Evolutionary conservation across 2,888 invertebrate genomes (phyloP).

Genomic region (Sepiola atlantica): DNA sequence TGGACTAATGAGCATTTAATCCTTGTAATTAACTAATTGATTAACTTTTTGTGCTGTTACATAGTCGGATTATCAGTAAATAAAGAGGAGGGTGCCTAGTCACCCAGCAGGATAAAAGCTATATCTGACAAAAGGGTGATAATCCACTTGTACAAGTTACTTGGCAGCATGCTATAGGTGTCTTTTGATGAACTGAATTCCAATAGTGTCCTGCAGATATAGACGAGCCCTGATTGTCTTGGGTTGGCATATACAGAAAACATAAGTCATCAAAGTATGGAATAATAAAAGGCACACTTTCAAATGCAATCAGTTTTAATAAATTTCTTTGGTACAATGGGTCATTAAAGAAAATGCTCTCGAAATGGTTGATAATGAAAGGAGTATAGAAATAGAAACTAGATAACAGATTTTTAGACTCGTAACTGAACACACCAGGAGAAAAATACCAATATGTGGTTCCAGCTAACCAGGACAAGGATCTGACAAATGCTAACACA

Average conservation of each 20-base stretch:
- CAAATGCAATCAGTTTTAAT: background rate
- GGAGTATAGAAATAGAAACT: slow-evolving; percentile 2
- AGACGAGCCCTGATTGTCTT: too few relatives aligned
- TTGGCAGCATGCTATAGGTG: too few relatives aligned
- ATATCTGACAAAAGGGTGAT: too few relatives aligned
- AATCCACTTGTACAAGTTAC: too few relatives aligned
- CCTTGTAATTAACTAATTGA: too few relatives aligned
- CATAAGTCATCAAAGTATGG: background rate
- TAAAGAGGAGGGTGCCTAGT: too few relatives aligned
- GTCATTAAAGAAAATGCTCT: background rate
- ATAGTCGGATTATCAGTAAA: too few relatives aligned
- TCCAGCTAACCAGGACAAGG: background rate
- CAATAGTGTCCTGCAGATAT: too few relatives aligned
- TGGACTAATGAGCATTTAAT: background rate
- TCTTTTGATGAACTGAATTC: too few relatives aligned
- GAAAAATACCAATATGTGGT: background rate
- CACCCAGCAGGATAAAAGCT: too few relatives aligned
- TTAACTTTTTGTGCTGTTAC: too few relatives aligned
- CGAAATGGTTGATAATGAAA: background rate
- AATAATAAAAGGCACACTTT: background rate
- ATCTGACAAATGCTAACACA: slow-evolving; percentile 9
- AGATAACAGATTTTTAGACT: background rate
- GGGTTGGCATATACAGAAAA: background rate
- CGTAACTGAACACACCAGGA: background rate
- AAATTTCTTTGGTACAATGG: background rate